A percentile compares a stretch with the other conserved stretches of the same genome.
Evolutionary conservation across 2,888 invertebrate genomes (phyloP).

Genomic region (Cryptocephalus moraei): DNA sequence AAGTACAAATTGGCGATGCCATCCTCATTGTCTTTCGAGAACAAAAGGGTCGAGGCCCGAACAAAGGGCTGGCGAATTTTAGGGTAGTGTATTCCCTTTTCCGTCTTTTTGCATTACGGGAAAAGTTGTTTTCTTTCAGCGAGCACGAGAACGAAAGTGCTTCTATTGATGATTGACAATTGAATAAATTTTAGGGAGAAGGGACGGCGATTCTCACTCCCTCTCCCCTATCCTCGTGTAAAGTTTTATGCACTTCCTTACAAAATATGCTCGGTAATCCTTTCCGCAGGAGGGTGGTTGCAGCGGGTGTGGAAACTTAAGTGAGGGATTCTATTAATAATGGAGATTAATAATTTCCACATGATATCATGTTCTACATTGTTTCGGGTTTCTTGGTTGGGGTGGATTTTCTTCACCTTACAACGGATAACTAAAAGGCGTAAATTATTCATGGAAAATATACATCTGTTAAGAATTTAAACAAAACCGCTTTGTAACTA

Average conservation of each 20-base stretch:
- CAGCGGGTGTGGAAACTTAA: neutral
- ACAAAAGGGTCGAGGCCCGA: conserved; percentile 1
- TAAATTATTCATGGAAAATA: too few species aligned
- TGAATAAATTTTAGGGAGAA: conserved; percentile 2
- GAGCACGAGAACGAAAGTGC: conserved; percentile 2
- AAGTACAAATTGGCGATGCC: conserved; percentile 9
- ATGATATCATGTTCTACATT: too few species aligned
- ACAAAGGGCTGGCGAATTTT: neutral
- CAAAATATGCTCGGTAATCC: conserved; percentile 13
- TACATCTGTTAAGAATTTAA: too few species aligned
- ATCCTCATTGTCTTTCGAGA: conserved; percentile 3
- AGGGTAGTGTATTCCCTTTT: too few species aligned
- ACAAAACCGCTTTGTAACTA: too few species aligned
- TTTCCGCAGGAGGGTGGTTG: conserved; percentile 8
- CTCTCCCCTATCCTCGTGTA: neutral
- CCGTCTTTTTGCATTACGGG: neutral
- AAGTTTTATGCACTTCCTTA: conserved; percentile 6
- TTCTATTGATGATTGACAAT: conserved; percentile 7
- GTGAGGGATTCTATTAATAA: neutral
- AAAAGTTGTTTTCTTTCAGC: conserved; percentile 3
- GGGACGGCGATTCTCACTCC: neutral
- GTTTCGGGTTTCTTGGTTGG: too few species aligned
- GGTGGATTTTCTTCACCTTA: too few species aligned
- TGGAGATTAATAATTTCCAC: too few species aligned
- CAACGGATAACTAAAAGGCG: too few species aligned